Evolutionary conservation across 2,888 invertebrate species (phyloP).

Genomic region (Apotomis turbidana): DNA sequence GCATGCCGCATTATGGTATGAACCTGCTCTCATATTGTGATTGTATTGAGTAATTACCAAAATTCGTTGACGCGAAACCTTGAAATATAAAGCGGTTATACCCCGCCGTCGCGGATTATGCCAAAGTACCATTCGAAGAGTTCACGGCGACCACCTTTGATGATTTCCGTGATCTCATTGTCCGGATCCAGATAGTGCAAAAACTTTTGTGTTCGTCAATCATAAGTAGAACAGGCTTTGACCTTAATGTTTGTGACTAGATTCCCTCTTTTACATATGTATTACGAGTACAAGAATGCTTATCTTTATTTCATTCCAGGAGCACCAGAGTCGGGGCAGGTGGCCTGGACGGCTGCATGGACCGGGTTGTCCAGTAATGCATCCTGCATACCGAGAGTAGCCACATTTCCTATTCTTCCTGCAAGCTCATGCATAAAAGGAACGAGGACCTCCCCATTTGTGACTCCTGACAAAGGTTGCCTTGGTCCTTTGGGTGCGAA

Average conservation of each 20-base stretch:
- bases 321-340: slow-evolving; percentile 45
- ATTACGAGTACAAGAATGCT: background rate
- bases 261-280: too few relatives aligned
- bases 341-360: slow-evolving; percentile 72
- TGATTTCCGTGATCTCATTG: too few relatives aligned
- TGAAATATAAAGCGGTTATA: too few relatives aligned
- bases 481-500: slow-evolving; percentile 77
- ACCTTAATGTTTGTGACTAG: too few relatives aligned
- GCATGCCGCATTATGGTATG: slow-evolving; percentile 80
- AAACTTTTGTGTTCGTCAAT: too few relatives aligned
- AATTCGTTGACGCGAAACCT: too few relatives aligned
- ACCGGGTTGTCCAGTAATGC: slow-evolving; percentile 66
- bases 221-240: too few relatives aligned
- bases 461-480: slow-evolving; percentile 82
- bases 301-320: slow-evolving; percentile 36
- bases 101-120: too few relatives aligned
- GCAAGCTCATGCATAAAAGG: slow-evolving; percentile 69
- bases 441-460: slow-evolving; percentile 56
- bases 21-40: background rate
- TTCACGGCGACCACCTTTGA: too few relatives aligned
- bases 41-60: background rate
- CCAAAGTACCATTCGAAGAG: too few relatives aligned
- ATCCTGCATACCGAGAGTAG: slow-evolving; percentile 78
- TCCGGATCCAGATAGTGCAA: too few relatives aligned
- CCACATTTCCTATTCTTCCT: slow-evolving; percentile 79